Conservation (phyloP, 1,140 invertebrate genomes). For the Stenopsyche tienmushanensis region DNA sequence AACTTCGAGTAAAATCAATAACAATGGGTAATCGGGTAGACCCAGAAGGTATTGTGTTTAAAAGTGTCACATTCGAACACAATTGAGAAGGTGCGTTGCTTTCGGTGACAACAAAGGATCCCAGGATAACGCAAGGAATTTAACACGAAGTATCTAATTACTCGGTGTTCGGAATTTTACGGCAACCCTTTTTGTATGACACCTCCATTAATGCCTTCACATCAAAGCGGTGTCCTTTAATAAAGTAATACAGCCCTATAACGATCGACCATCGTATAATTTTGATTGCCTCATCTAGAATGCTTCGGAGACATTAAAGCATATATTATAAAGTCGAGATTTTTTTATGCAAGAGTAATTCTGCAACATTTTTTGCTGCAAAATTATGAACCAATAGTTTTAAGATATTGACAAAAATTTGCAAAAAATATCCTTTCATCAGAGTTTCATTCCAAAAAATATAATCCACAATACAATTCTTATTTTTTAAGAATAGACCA, state of each 20-base stretch:
- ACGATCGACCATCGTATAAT: neutral
- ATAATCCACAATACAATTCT: too few species aligned
- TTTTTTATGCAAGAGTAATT: too few species aligned
- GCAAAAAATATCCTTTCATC: too few species aligned
- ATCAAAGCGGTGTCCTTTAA: conserved; percentile 25
- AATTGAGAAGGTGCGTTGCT: neutral
- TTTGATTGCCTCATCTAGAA: neutral
- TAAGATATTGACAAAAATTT: too few species aligned
- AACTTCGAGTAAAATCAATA: too few species aligned
- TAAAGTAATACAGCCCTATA: conserved; percentile 14
- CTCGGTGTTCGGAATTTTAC: conserved; percentile 15
- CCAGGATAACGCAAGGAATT: conserved; percentile 22
- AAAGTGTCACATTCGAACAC: too few species aligned
- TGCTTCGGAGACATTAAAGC: conserved; percentile 1
- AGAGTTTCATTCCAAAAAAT: too few species aligned
- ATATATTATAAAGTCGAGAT: conserved; percentile 6
- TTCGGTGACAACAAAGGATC: conserved; percentile 10
- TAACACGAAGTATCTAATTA: conserved; percentile 31
- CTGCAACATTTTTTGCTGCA: too few species aligned
- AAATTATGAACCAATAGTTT: too few species aligned
- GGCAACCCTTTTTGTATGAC: conserved; percentile 31
- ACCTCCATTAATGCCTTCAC: conserved; percentile 27
- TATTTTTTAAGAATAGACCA: too few species aligned
- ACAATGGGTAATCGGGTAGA: too few species aligned
- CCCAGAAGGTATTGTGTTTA: too few species aligned